These are phyloP conservation scores for Tineola bisselliella DNA, from an alignment of 2,888 invertebrate genomes.

Conservation along the genomic window DNA sequence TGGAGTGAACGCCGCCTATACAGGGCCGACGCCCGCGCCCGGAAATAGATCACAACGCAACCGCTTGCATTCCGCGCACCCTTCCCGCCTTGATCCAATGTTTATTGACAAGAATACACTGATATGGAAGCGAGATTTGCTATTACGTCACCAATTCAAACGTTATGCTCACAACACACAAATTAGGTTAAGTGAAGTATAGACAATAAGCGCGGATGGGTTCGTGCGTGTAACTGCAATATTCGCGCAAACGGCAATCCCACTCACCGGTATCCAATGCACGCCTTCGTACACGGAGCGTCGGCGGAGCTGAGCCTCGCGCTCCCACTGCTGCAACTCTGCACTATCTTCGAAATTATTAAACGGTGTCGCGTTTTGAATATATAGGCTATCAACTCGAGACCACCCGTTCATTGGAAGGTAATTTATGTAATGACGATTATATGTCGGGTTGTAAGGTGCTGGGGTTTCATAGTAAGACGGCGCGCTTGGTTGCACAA, in stretches of 20 bases:
- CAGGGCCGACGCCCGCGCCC: slow-evolving; percentile 57
- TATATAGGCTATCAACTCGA: not conserved
- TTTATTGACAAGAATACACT: slow-evolving; percentile 23
- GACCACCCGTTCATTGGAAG: not conserved
- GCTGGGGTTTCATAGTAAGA: slow-evolving; percentile 44
- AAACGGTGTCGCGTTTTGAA: not conserved
- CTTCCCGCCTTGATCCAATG: slow-evolving; percentile 44
- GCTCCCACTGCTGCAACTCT: slow-evolving; percentile 15
- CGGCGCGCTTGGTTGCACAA: slow-evolving; percentile 37
- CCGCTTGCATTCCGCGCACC: slow-evolving; percentile 53
- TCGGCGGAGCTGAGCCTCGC: slow-evolving; percentile 37
- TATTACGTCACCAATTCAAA: slow-evolving; percentile 2
- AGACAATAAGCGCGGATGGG: slow-evolving; percentile 2
- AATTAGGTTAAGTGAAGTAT: not conserved
- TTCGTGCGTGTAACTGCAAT: slow-evolving; percentile 30
- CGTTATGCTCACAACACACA: slow-evolving; percentile 5
- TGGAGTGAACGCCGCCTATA: slow-evolving; percentile 55
- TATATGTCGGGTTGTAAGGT: slow-evolving; percentile 52
- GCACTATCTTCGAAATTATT: not conserved
- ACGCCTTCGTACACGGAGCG: slow-evolving; percentile 61
- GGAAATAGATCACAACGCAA: slow-evolving; percentile 59
- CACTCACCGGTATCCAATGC: slow-evolving; percentile 51
- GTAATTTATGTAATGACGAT: slow-evolving; percentile 22
- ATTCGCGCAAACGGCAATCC: slow-evolving; percentile 29
- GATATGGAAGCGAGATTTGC: not conserved